These are phyloP conservation scores for Sminthurides bifidus DNA, from an alignment of 1,140 invertebrate species.

Conservation along the genomic window DNA sequence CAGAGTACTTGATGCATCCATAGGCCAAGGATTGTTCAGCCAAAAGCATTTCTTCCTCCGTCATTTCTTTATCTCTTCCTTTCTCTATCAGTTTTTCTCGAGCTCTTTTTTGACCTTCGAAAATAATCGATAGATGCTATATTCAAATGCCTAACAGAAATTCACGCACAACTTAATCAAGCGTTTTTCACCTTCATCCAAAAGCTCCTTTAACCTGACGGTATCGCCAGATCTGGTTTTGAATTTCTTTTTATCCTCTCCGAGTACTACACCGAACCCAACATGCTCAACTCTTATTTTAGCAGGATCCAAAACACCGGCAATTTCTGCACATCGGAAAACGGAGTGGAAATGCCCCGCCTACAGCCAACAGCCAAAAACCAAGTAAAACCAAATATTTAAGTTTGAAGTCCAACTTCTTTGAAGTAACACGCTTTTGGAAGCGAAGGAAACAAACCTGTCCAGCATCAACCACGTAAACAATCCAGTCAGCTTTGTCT, in stretches of 20 bases:
- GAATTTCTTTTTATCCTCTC: conserved; percentile 98
- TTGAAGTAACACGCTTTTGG: not conserved
- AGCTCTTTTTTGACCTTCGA: conserved; percentile 59
- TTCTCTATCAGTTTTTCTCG: conserved; percentile 82
- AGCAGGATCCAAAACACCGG: conserved; percentile 53
- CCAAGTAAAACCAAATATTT: not conserved
- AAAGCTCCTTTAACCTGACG: conserved; percentile 73
- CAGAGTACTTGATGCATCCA: conserved; percentile 98
- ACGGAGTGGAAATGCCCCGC: conserved; percentile 70
- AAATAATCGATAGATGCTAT: not conserved
- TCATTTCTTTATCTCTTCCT: conserved; percentile 74
- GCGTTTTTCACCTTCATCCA: conserved; percentile 74
- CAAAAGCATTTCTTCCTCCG: conserved; percentile 62
- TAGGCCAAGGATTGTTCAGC: conserved; percentile 89
- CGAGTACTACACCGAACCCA: conserved; percentile 91
- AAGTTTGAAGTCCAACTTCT: not conserved
- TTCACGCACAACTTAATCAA: not conserved
- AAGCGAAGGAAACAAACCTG: conserved; percentile 55
- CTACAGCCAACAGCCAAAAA: not conserved
- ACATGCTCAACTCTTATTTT: conserved; percentile 73
- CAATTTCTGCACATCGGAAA: conserved; percentile 54
- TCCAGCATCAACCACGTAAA: conserved; percentile 92
- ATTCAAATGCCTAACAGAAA: not conserved
- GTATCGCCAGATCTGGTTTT: conserved; percentile 97
- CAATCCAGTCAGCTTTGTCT: conserved; percentile 78